A percentile compares a stretch with the other conserved stretches of the same genome.
phyloP scores from a whole-genome alignment of 1,140 invertebrate genomes.

The Trigoniulus corallinus region DNA sequence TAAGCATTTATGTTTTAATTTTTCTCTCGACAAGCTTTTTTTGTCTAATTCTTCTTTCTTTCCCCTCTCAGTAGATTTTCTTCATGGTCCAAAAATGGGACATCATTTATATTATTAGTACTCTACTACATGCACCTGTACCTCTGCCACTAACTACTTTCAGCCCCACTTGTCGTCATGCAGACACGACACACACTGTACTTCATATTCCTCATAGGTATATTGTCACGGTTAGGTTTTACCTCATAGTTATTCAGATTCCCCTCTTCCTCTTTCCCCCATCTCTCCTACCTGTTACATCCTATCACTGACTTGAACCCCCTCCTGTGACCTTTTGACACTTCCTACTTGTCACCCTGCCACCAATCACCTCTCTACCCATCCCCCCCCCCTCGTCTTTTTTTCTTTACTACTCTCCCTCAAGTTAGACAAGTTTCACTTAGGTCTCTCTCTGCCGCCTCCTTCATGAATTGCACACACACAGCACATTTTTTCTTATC shows the following conservation, averaged over 20 bases:
- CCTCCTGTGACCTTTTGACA: too few species aligned
- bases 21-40: not conserved
- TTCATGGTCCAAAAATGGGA: not conserved
- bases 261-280: too few species aligned
- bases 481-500: too few species aligned
- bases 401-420: too few species aligned
- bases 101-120: not conserved
- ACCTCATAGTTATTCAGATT: not conserved
- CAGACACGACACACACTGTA: not conserved
- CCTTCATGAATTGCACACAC: too few species aligned
- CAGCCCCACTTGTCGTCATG: constrained; percentile 2
- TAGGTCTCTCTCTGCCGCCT: too few species aligned
- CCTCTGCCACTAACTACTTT: constrained; percentile 20
- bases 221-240: not conserved
- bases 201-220: constrained; percentile 10
- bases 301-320: too few species aligned
- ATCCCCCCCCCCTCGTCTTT: too few species aligned
- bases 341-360: too few species aligned
- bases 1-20: not conserved
- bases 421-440: too few species aligned
- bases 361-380: too few species aligned
- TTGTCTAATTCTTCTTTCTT: not conserved
- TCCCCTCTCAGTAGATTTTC: not conserved
- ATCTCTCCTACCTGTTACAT: too few species aligned
- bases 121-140: constrained; percentile 13